Percentiles rank a stretch among this genome's conserved stretches.
Evolutionary conservation across 2,113 vertebrate species (phyloP).

Genomic region (Callopanchax toddi): DNA sequence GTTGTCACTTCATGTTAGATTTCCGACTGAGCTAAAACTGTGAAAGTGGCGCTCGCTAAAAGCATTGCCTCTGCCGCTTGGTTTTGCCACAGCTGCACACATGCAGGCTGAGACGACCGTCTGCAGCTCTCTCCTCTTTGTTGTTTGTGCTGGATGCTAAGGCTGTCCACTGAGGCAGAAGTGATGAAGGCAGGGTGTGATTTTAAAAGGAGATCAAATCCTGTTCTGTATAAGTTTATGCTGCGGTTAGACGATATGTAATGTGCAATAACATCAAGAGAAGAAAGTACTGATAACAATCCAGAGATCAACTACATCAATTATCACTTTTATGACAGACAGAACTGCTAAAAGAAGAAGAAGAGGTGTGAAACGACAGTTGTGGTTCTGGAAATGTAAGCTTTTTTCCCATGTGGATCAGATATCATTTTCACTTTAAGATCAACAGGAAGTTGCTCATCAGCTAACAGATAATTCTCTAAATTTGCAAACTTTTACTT

Average conservation of each 20-base stretch:
- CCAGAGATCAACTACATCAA: background rate
- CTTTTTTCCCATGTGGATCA: no score
- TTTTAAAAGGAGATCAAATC: background rate
- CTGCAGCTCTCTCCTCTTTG: background rate
- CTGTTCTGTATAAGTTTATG: background rate
- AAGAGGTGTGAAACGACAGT: no score
- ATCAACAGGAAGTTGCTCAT: background rate
- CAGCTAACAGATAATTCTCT: no score
- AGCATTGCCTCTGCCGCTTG: background rate
- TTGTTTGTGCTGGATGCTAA: background rate
- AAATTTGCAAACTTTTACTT: no score
- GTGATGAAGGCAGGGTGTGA: background rate
- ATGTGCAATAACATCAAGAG: background rate
- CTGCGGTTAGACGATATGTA: background rate
- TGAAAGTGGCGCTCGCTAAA: constrained; percentile 34
- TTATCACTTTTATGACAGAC: no score
- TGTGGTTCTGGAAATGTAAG: no score
- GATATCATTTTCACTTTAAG: background rate
- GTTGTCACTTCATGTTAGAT: constrained; percentile 83
- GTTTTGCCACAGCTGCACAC: constrained; percentile 32
- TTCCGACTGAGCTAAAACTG: constrained; percentile 58
- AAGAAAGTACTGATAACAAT: background rate
- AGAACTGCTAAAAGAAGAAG: no score
- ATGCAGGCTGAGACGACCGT: constrained; percentile 33
- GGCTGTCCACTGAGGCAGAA: background rate